Conservation (phyloP, 53 echinoderm and acorn worm genomes). For the Crossaster papposus region DNA sequence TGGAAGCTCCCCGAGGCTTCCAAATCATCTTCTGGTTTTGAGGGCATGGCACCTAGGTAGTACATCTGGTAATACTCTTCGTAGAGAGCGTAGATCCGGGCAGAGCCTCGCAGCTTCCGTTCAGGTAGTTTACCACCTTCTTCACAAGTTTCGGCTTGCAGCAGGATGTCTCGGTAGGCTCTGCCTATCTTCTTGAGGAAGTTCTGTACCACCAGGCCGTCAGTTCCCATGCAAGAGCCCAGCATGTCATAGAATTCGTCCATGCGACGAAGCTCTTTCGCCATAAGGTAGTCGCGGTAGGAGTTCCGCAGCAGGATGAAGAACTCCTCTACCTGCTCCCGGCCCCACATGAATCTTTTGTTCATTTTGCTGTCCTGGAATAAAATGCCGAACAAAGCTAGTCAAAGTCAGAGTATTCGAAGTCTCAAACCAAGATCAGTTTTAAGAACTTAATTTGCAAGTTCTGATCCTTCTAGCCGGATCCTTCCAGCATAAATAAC, state of each 20-base stretch:
- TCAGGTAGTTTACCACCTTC: background rate
- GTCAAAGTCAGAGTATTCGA: background rate
- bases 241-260: slow-evolving; percentile 55
- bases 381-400: background rate
- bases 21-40: background rate
- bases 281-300: slow-evolving; percentile 34
- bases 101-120: slow-evolving; percentile 42
- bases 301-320: slow-evolving; percentile 34
- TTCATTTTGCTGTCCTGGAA: background rate
- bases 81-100: slow-evolving; percentile 29
- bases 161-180: slow-evolving; percentile 42
- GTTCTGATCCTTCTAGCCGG: no score
- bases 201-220: slow-evolving; percentile 52
- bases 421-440: no score
- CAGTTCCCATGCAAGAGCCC: slow-evolving; percentile 39
- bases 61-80: slow-evolving; percentile 56
- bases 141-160: slow-evolving; percentile 28
- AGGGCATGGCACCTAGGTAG: slow-evolving; percentile 14
- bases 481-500: no score
- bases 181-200: slow-evolving; percentile 51
- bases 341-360: slow-evolving; percentile 36
- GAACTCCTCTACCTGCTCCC: slow-evolving; percentile 38
- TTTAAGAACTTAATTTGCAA: no score
- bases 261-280: slow-evolving; percentile 54
- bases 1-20: background rate